Percentiles rank a stretch among this genome's conserved stretches.
These are phyloP conservation scores for Drosophila conformis DNA, from an alignment of 2,888 invertebrate genomes.

Conservation along the genomic window DNA sequence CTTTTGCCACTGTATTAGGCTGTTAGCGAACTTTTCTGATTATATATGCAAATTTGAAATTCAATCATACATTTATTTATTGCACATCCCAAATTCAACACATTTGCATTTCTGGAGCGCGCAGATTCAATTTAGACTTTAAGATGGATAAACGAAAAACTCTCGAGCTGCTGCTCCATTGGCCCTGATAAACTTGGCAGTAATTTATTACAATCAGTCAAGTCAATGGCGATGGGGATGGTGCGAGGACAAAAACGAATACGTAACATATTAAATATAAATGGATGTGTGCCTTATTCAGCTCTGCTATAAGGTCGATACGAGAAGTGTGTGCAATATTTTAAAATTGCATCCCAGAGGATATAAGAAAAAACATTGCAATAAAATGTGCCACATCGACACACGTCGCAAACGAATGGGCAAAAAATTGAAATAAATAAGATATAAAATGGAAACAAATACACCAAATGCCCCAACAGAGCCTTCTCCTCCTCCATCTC, in stretches of 20 bases:
- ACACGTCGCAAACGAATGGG: slow-evolving; percentile 65
- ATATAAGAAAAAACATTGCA: slow-evolving; percentile 56
- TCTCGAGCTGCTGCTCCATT: slow-evolving; percentile 32
- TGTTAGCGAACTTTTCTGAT: neutral
- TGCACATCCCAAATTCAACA: neutral
- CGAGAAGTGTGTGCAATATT: slow-evolving; percentile 62
- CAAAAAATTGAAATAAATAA: slow-evolving; percentile 78
- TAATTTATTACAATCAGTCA: slow-evolving; percentile 78
- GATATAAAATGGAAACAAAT: slow-evolving; percentile 71
- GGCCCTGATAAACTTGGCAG: slow-evolving; percentile 57
- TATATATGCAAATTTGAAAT: neutral
- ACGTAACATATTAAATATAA: slow-evolving; percentile 55
- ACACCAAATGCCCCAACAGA: slow-evolving; percentile 38
- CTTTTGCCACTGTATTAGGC: neutral
- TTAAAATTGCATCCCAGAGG: slow-evolving; percentile 76
- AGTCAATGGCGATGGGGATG: slow-evolving; percentile 50
- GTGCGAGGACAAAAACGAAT: slow-evolving; percentile 35
- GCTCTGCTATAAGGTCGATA: slow-evolving; percentile 22
- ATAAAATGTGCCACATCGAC: slow-evolving; percentile 69
- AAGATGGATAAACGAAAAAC: slow-evolving; percentile 20
- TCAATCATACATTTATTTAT: neutral
- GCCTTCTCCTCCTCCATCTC: neutral
- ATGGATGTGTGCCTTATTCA: slow-evolving; percentile 41
- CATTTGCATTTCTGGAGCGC: slow-evolving; percentile 19
- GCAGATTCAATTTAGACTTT: slow-evolving; percentile 41